phyloP scores from a whole-genome alignment of 2,113 vertebrate species.

The Oostethus manadensis region DNA sequence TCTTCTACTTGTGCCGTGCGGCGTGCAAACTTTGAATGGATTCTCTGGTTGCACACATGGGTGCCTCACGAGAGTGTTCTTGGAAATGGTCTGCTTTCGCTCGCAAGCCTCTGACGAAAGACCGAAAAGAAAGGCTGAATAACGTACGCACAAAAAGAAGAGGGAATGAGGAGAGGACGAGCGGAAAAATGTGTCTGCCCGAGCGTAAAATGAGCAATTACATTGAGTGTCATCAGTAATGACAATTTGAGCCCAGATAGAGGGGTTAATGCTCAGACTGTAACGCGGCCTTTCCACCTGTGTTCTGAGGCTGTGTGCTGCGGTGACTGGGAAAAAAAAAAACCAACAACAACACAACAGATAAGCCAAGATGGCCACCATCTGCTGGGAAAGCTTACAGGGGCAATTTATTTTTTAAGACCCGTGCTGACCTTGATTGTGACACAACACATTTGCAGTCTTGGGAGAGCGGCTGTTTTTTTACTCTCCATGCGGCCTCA shows the following conservation, averaged over 20 bases:
- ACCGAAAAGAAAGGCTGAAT: constrained; percentile 67
- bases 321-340: constrained; percentile 49
- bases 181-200: constrained; percentile 84
- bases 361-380: constrained; percentile 84
- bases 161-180: constrained; percentile 60
- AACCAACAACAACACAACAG: constrained; percentile 62
- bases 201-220: constrained; percentile 98
- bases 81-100: constrained; percentile 17
- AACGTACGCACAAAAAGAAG: constrained; percentile 66
- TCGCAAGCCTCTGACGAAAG: constrained; percentile 21
- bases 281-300: constrained; percentile 89
- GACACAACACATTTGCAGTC: constrained; percentile 41
- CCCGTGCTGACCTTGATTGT: constrained; percentile 66
- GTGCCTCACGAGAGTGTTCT: not conserved
- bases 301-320: constrained; percentile 71
- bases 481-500: not conserved
- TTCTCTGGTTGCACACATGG: constrained; percentile 2
- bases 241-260: constrained; percentile 93
- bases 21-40: constrained; percentile 28
- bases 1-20: constrained; percentile 9
- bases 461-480: not conserved
- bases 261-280: constrained; percentile 85
- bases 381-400: constrained; percentile 75
- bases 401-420: constrained; percentile 79
- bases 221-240: constrained; percentile 93